Conservation (phyloP, 2,797 vertebrate genomes). For the Huso huso region DNA sequence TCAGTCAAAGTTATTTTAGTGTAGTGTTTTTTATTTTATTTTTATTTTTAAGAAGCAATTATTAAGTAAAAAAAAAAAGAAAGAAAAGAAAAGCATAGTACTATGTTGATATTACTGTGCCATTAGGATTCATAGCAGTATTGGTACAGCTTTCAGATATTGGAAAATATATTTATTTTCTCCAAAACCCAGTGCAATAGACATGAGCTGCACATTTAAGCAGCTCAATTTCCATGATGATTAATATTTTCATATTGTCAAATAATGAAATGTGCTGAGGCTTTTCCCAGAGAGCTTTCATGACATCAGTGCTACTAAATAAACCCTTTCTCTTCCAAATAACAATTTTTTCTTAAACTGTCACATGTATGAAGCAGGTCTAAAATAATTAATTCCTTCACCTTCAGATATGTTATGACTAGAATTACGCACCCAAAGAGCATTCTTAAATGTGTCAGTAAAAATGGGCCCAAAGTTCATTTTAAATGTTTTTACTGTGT, state of each 20-base stretch:
- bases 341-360: not conserved
- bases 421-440: not conserved
- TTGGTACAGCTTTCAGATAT: not conserved
- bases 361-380: not conserved
- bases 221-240: not conserved
- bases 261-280: not conserved
- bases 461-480: too few relatives aligned
- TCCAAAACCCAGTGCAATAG: not conserved
- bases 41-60: too few relatives aligned
- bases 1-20: too few relatives aligned
- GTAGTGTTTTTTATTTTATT: too few relatives aligned
- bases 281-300: constrained; percentile 1
- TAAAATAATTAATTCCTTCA: not conserved
- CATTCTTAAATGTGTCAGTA: too few relatives aligned
- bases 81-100: too few relatives aligned
- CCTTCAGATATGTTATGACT: not conserved
- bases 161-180: not conserved
- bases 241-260: not conserved
- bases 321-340: not conserved
- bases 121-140: not conserved
- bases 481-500: too few relatives aligned
- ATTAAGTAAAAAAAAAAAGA: too few relatives aligned
- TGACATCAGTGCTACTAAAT: not conserved
- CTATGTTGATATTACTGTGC: too few relatives aligned
- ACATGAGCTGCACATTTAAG: not conserved